Evolutionary conservation across 2,113 vertebrate genomes (phyloP), one percentile per base, ranked within the genome.

Genomic region (Salvelinus namaycush): DNA sequence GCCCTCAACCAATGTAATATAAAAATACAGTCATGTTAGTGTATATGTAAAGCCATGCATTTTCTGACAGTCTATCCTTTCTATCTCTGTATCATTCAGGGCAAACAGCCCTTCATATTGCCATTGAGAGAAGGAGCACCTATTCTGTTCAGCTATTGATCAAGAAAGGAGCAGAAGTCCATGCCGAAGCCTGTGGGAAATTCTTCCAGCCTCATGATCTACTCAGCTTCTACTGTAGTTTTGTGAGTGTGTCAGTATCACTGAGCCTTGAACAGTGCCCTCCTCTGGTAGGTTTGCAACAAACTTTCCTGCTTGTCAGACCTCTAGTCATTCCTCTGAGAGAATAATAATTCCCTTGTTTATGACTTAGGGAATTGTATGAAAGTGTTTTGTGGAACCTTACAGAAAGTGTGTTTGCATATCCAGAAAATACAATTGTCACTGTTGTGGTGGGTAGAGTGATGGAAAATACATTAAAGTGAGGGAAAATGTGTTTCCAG

Each of bases 31-130:
- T 18, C 5, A 54, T 54, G 16, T 54, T 16, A 18, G 51, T 54
- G 16, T 18, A 54, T 54, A 5, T 34, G 18, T n/a, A 29, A 27
- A 5, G 29, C 29, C 66, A 68, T 5, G 27, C 29, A 29, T 20
- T 16, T 31, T 62, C 9, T 62, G 2, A 62, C 9, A 39, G 14
- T 18, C 66, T 12, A 44, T 70, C n/a, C n/a, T 12, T 70, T 49
- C n/a, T 70, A 3, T 48, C 16, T 51, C 18, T 34, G 39, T 14
- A 65, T 54, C 26, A 31, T 18, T 13, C 74, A 97, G 97, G 97
- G 62, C 98, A 99, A 91, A 97, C 98, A 0, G 96, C 97, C 0
- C 94, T 99, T 27, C 97, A 99, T 75, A 95, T 99, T 0, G 96
- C 97, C 79, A 97, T 98, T 0, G 98, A 99, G 91, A 95, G 98